Evolutionary conservation across 2,113 vertebrate species (phyloP).

Genomic region (Athene cunicularia): DNA sequence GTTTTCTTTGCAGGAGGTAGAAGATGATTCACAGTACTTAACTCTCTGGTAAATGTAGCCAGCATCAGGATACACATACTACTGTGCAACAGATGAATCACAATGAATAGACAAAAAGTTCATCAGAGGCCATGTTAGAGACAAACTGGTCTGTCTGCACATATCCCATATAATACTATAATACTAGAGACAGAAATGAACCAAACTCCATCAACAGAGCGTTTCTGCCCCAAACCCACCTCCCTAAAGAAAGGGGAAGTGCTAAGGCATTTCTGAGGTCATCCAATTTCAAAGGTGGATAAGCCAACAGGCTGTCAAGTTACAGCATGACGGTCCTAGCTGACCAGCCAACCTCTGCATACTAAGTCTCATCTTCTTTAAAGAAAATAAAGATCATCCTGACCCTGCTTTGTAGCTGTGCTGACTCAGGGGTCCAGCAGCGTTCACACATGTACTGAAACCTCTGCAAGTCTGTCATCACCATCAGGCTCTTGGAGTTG

Average conservation of each 20-base stretch:
- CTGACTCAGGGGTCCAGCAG: background rate
- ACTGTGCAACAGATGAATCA: background rate
- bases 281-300: background rate
- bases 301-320: background rate
- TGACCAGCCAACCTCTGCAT: background rate
- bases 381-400: background rate
- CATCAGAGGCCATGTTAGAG: background rate
- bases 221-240: background rate
- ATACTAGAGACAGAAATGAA: background rate
- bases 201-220: background rate
- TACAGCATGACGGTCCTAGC: background rate
- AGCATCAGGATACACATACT: background rate
- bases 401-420: background rate
- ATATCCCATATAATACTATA: background rate
- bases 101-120: background rate
- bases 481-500: fast-evolving
- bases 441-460: fast-evolving
- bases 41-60: background rate
- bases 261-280: background rate
- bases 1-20: background rate
- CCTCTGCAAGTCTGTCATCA: background rate
- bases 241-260: background rate
- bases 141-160: fast-evolving
- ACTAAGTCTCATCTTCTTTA: background rate
- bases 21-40: slow-evolving; percentile 42